Conservation (phyloP, 2,797 vertebrate species). For the Valencia hispanica region DNA sequence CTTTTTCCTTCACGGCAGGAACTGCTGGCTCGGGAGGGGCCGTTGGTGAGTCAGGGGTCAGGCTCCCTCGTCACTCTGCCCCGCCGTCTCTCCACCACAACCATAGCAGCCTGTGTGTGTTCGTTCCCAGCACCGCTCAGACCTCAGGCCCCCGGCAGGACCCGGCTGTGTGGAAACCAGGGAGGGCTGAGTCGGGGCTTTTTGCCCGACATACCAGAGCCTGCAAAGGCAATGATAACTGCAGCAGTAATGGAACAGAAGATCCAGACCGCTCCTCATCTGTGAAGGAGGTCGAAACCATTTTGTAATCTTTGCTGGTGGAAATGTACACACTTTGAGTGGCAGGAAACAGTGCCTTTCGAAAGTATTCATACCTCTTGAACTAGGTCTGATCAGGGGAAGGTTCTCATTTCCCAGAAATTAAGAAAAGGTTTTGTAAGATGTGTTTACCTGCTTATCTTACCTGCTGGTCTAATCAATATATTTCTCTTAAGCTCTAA, state of each 20-base stretch:
- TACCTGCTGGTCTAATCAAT: background rate
- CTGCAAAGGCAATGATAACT: conserved; percentile 22
- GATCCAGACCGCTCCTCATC: conserved; percentile 55
- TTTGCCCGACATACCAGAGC: conserved; percentile 38
- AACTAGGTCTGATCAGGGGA: background rate
- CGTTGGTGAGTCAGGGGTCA: conserved; percentile 35
- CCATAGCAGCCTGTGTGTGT: conserved; percentile 62
- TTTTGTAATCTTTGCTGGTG: conserved; percentile 59
- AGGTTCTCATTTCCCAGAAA: background rate
- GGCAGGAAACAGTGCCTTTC: background rate
- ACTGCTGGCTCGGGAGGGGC: conserved; percentile 36
- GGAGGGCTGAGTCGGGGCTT: conserved; percentile 19
- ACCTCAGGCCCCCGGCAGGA: conserved; percentile 41
- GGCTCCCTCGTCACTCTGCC: conserved; percentile 42
- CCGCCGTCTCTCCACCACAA: conserved; percentile 45
- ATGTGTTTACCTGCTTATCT: too few species aligned
- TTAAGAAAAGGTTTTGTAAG: background rate
- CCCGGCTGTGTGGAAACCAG: conserved; percentile 24
- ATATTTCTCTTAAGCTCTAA: background rate
- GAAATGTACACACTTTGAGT: background rate
- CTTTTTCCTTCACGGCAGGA: conserved; percentile 47
- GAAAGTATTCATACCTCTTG: background rate
- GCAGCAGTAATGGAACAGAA: conserved; percentile 32
- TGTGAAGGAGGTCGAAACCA: conserved; percentile 78
- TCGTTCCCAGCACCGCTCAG: conserved; percentile 46